Conservation (phyloP, 2,113 vertebrate genomes). For the Galeopterus variegatus region DNA sequence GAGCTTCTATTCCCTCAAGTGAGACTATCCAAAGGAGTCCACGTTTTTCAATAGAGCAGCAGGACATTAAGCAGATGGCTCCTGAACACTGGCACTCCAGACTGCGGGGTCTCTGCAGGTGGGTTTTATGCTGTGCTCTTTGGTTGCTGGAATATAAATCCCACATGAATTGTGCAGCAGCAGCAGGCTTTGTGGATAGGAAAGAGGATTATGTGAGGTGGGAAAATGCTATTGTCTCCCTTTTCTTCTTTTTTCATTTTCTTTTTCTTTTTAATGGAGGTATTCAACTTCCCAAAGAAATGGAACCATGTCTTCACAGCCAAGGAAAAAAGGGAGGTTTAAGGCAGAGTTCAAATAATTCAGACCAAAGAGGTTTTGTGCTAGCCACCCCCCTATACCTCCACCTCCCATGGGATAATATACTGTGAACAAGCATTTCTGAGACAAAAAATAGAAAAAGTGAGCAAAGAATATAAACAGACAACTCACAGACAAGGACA, state of each 20-base stretch:
- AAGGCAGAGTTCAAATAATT: background rate
- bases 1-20: constrained; percentile 60
- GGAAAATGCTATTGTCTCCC: background rate
- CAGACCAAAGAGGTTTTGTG: background rate
- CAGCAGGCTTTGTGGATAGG: constrained; percentile 54
- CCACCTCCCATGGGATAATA: background rate
- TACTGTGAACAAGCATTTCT: background rate
- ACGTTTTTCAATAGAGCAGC: constrained; percentile 61
- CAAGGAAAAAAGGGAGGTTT: background rate
- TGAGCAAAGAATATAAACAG: constrained; percentile 12
- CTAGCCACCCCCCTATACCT: background rate
- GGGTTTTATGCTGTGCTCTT: constrained; percentile 73
- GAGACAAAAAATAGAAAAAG: background rate
- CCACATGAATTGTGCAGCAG: constrained; percentile 50
- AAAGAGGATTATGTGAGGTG: constrained; percentile 72
- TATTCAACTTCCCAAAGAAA: constrained; percentile 45
- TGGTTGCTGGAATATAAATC: constrained; percentile 66
- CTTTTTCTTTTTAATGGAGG: background rate
- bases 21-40: constrained; percentile 60
- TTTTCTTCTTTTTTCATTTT: background rate
- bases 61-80: background rate
- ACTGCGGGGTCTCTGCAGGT: constrained; percentile 58
- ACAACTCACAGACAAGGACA: background rate
- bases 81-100: constrained; percentile 44
- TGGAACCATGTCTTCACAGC: background rate